Base-by-base conservation (phyloP, 2,113 vertebrate genomes). In the Alligator mississippiensis region DNA sequence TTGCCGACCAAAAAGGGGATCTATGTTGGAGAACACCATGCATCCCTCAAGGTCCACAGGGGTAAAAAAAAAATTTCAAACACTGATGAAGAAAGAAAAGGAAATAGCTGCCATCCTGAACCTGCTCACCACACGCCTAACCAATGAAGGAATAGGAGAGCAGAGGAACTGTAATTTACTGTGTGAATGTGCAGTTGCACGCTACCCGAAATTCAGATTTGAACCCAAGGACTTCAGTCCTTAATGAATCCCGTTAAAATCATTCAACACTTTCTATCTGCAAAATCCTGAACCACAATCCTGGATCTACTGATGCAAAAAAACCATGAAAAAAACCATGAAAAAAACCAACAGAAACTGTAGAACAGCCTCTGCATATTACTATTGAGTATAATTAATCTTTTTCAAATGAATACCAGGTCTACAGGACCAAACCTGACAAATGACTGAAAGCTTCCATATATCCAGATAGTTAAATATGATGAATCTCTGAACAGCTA, bases 71-170 rank as follows among this genome's bases (percentile, higher is more conserved):
- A 59, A 93, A 72, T 82, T 82, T 90, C 77, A 82, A 77, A 89
- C 94, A 95, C 96, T 93, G 89, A 93, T 89, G 95, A 87, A 92
- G 90, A 61, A 92, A 38, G 64, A 91, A 92, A 84, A 92, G 70
- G 81, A 62, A 86, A 87, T 95, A 30, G 70, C 83, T 78, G 9
- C 47, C 47, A 47, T 89, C 59, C 66, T 88, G 86, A 34, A 11
- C 84, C 91, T 91, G 80, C 66, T 85, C 38, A 63, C 59, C 68
- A 95, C 94, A 94, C 63, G 89, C 47, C 82, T 93, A 93, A 75
- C 74, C 84, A 84, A 14, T 24, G 84, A 70, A 93, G 68, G 87
- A 88, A 34, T n/a, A 75, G 38, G 21, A 85, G 38, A 80, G 68
- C 68, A 93, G 88, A 38, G 21, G 21, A 85, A 84, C 58, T 90